phyloP scores from a whole-genome alignment of 2,797 vertebrate species.

The Babyrousa celebensis region DNA sequence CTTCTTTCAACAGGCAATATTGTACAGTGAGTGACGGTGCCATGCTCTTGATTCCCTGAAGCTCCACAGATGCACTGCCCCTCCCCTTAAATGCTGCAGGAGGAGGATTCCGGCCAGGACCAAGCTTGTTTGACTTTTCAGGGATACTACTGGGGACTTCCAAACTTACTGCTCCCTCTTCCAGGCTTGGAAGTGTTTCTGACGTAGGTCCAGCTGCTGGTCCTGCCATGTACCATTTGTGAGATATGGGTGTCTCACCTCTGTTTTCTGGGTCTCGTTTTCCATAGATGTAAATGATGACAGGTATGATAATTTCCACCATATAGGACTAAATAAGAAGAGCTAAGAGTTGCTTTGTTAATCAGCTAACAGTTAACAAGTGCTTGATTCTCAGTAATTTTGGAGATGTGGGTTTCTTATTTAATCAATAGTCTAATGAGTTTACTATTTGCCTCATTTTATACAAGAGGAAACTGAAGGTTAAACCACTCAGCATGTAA shows the following conservation, averaged over 20 bases:
- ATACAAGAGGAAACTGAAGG: slow-evolving; percentile 30
- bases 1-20: not conserved
- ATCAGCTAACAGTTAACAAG: not conserved
- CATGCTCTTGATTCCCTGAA: not conserved
- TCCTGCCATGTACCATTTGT: not conserved
- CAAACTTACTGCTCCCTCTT: not conserved
- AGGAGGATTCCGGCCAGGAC: not conserved
- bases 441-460: slow-evolving; percentile 23
- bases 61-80: too few species aligned
- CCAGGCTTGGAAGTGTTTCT: not conserved
- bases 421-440: not conserved
- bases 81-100: not conserved
- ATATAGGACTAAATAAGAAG: not conserved
- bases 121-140: not conserved
- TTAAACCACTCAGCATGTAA: not conserved
- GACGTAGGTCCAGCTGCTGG: not conserved
- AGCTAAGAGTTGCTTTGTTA: not conserved
- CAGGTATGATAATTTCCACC: not conserved
- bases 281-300: not conserved
- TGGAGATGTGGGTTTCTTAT: not conserved
- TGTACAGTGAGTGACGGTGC: too few species aligned
- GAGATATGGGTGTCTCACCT: not conserved
- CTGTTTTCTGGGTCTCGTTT: not conserved
- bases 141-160: not conserved
- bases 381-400: not conserved